These are phyloP conservation scores for Ctenodactylus gundi DNA, from an alignment of 2,113 vertebrate species.

Conservation along the genomic window DNA sequence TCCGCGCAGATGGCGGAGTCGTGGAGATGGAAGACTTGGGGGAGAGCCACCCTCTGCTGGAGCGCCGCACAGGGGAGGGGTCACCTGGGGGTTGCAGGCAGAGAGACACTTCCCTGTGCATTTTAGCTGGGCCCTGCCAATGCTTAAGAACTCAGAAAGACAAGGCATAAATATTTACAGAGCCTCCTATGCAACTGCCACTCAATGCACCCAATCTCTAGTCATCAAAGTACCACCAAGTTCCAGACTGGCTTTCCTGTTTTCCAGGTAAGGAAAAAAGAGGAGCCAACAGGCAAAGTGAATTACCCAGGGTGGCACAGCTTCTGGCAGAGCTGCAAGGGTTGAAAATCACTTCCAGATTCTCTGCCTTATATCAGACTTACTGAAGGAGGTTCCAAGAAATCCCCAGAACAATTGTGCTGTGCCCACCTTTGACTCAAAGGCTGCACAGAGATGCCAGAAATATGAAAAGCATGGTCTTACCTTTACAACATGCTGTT, in stretches of 20 bases:
- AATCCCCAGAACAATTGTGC: not conserved
- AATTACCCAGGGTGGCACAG: not conserved
- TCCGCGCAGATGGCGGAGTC: slow-evolving; percentile 85
- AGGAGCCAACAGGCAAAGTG: not conserved
- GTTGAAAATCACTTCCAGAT: not conserved
- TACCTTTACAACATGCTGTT: not conserved
- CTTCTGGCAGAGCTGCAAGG: not conserved
- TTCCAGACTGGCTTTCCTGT: not conserved
- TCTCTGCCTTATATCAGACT: not conserved
- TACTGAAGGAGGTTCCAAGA: not conserved
- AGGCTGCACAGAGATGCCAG: not conserved
- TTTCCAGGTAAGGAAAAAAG: not conserved
- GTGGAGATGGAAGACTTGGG: slow-evolving; percentile 74
- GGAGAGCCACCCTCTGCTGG: slow-evolving; percentile 64
- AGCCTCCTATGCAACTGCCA: not conserved
- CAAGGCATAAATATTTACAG: not conserved
- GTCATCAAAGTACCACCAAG: not conserved
- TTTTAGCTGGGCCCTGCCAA: slow-evolving; percentile 49
- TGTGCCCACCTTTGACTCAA: not conserved
- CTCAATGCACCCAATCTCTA: not conserved
- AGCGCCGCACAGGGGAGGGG: slow-evolving; percentile 59
- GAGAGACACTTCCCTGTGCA: slow-evolving; percentile 13
- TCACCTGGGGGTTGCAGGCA: slow-evolving; percentile 26
- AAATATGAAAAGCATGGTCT: not conserved
- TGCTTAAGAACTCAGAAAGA: not conserved